Evolutionary conservation across 2,113 vertebrate genomes (phyloP).

Genomic region (Manacus vitellinus): DNA sequence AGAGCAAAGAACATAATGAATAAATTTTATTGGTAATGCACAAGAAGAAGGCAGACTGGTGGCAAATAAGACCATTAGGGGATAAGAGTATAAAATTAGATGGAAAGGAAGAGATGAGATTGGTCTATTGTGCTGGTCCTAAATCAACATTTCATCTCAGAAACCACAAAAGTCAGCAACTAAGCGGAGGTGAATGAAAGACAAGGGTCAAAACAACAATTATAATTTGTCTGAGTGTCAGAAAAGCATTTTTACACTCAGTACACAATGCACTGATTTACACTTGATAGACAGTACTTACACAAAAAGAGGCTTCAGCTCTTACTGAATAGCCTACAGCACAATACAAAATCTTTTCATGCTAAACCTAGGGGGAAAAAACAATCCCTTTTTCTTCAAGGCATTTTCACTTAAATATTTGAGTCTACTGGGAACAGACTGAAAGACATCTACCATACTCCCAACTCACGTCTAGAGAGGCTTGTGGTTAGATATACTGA

Average conservation of each 20-base stretch:
- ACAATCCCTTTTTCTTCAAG: not conserved
- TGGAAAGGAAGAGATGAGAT: slow-evolving; percentile 25
- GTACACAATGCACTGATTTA: not conserved
- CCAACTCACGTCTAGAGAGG: not conserved
- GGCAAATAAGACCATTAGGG: slow-evolving; percentile 44
- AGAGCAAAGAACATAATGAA: slow-evolving; percentile 41
- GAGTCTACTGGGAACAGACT: not conserved
- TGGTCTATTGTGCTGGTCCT: slow-evolving; percentile 13
- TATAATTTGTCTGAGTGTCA: slow-evolving; percentile 4
- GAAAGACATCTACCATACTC: not conserved
- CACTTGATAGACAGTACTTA: not conserved
- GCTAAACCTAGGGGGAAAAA: not conserved
- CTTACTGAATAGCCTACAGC: not conserved
- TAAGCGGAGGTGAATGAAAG: slow-evolving; percentile 24
- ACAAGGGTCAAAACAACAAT: slow-evolving; percentile 21
- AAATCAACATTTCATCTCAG: slow-evolving; percentile 41
- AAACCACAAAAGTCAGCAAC: slow-evolving; percentile 47
- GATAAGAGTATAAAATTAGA: slow-evolving; percentile 44
- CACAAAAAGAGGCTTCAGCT: not conserved
- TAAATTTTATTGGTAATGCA: slow-evolving; percentile 27
- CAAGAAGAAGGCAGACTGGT: slow-evolving; percentile 31
- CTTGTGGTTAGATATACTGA: not conserved
- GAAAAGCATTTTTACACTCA: slow-evolving; percentile 25
- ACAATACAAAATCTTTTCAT: not conserved
- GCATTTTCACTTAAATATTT: slow-evolving; percentile 27